phyloP scores from a whole-genome alignment of 2,113 vertebrate genomes.

The Neogobius melanostomus region DNA sequence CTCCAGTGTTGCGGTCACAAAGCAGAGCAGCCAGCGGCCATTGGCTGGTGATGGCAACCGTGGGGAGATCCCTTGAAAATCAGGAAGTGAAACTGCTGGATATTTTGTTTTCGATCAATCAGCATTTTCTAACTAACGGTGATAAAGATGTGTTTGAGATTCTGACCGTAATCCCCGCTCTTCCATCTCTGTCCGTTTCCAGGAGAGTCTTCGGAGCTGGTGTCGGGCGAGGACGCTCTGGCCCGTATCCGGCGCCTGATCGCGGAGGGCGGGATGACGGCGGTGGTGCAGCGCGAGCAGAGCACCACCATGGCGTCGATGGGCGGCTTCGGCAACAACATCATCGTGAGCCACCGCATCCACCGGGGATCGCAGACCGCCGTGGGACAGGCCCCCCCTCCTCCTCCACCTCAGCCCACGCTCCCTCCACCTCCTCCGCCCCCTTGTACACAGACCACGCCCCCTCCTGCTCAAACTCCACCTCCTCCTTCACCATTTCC shows the following conservation, averaged over 20 bases:
- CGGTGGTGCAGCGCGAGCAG: slow-evolving; percentile 96
- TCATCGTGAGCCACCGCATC: slow-evolving; percentile 97
- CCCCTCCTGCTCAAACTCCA: slow-evolving; percentile 6
- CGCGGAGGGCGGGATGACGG: slow-evolving; percentile 96
- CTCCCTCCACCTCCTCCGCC: neutral
- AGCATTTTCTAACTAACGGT: no score
- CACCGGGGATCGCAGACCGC: slow-evolving; percentile 96
- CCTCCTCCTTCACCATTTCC: neutral
- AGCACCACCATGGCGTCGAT: slow-evolving; percentile 99
- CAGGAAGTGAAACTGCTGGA: no score
- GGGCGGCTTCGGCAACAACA: slow-evolving; percentile 98
- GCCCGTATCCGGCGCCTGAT: slow-evolving; percentile 94
- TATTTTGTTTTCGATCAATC: no score
- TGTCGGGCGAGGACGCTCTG: slow-evolving; percentile 86
- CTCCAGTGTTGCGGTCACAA: no score
- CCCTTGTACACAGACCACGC: neutral
- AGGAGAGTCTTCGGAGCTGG: slow-evolving; percentile 83
- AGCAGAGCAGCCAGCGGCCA: no score
- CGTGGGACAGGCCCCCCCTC: slow-evolving; percentile 43
- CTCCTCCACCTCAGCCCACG: slow-evolving; percentile 41
- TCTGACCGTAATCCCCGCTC: no score
- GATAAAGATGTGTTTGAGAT: no score
- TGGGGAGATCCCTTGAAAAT: no score
- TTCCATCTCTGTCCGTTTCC: neutral
- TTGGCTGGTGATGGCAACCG: no score